These are phyloP conservation scores for Lathronympha strigana DNA, from an alignment of 2,888 invertebrate species.

Conservation along the genomic window DNA sequence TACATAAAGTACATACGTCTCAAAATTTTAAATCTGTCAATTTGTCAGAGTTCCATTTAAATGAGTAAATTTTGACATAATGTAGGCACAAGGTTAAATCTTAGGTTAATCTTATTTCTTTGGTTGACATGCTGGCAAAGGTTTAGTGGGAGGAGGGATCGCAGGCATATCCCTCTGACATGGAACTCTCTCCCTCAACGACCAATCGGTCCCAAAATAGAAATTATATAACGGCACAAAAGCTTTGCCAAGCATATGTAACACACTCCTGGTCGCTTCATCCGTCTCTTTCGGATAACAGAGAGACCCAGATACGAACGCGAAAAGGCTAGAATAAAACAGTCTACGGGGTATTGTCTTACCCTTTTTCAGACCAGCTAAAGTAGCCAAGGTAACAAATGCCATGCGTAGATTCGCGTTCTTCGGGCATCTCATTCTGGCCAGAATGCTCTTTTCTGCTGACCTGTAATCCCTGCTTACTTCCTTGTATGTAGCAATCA, in stretches of 20 bases:
- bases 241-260: background rate
- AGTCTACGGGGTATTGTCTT: background rate
- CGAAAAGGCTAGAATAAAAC: background rate
- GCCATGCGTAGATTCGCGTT: background rate
- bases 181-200: background rate
- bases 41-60: too few species aligned
- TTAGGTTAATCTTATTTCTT: too few species aligned
- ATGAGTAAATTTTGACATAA: too few species aligned
- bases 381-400: background rate
- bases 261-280: background rate
- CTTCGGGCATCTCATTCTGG: background rate
- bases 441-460: background rate
- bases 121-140: background rate
- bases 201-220: background rate
- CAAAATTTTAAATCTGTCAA: too few species aligned
- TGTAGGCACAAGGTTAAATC: too few species aligned
- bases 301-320: background rate
- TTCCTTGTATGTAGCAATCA: background rate
- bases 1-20: too few species aligned
- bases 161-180: slow-evolving; percentile 7
- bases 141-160: background rate
- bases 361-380: background rate
- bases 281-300: slow-evolving; percentile 27
- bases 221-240: slow-evolving; percentile 4
- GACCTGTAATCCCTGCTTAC: background rate